Conservation (phyloP, 2,888 invertebrate genomes). For the Drosophila nr. perissopoda region DNA sequence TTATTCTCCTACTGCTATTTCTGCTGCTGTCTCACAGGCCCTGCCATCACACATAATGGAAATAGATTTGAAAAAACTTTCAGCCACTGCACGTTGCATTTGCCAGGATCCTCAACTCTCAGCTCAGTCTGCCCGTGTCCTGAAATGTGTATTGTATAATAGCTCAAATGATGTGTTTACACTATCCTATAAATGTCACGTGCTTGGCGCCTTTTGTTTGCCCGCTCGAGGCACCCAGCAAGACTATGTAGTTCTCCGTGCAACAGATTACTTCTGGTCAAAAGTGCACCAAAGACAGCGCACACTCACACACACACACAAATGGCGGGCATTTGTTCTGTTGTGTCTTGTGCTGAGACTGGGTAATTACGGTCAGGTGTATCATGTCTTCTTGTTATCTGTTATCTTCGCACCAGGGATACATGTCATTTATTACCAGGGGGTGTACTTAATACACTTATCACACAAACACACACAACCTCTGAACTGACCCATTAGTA, state of each 20-base stretch:
- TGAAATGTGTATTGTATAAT: slow-evolving; percentile 67
- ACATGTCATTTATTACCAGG: slow-evolving; percentile 50
- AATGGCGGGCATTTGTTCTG: slow-evolving; percentile 6
- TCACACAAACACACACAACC: slow-evolving; percentile 1
- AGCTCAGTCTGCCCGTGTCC: background rate
- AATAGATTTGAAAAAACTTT: slow-evolving; percentile 72
- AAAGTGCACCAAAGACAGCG: slow-evolving; percentile 27
- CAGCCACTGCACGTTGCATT: slow-evolving; percentile 51
- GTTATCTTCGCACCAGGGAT: slow-evolving; percentile 60
- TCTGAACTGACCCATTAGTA: background rate
- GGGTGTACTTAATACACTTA: slow-evolving; percentile 20
- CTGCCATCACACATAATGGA: slow-evolving; percentile 68
- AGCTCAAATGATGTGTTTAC: slow-evolving; percentile 81
- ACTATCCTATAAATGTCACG: slow-evolving; percentile 81
- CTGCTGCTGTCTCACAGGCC: background rate
- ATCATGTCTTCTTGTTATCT: slow-evolving; percentile 62
- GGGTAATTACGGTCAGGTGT: slow-evolving; percentile 72
- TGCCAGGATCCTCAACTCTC: slow-evolving; percentile 5
- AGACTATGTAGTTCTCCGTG: slow-evolving; percentile 59
- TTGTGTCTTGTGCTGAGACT: slow-evolving; percentile 7
- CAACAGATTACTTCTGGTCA: slow-evolving; percentile 66
- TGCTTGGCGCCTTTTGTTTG: slow-evolving; percentile 76
- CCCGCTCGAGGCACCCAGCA: slow-evolving; percentile 52
- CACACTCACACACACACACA: slow-evolving; percentile 13
- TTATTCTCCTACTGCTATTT: slow-evolving; percentile 43